Percentiles rank a stretch among this genome's conserved stretches.
Conservation (phyloP, 1,140 invertebrate genomes). For the Periplaneta americana region DNA sequence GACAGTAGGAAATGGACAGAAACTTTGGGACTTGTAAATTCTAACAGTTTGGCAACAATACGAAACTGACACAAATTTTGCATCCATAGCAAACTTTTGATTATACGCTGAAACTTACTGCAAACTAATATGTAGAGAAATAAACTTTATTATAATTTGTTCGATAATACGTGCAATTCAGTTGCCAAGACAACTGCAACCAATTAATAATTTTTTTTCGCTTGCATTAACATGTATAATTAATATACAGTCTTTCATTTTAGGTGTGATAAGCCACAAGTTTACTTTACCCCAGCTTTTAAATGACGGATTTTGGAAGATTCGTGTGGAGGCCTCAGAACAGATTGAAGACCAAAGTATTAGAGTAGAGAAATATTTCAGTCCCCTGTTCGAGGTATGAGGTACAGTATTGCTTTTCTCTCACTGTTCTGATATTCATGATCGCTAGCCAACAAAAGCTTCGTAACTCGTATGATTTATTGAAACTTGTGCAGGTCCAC, state of each 20-base stretch:
- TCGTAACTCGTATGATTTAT: neutral
- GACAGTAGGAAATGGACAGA: too few relatives aligned
- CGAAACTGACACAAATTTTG: too few relatives aligned
- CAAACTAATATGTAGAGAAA: too few relatives aligned
- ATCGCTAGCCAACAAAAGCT: neutral
- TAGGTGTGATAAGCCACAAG: slow-evolving; percentile 36
- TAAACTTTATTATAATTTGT: too few relatives aligned
- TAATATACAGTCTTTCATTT: neutral
- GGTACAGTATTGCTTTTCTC: neutral
- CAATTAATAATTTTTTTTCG: too few relatives aligned
- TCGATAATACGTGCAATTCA: too few relatives aligned
- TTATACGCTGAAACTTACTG: too few relatives aligned
- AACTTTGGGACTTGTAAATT: too few relatives aligned
- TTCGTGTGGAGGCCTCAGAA: slow-evolving; percentile 37
- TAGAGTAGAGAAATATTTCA: slow-evolving; percentile 42
- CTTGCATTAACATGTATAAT: neutral
- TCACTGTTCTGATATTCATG: neutral
- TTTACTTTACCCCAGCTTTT: slow-evolving; percentile 38
- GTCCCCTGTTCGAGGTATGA: slow-evolving; percentile 40
- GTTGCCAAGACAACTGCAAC: too few relatives aligned
- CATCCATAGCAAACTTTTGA: too few relatives aligned
- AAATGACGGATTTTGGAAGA: slow-evolving; percentile 42
- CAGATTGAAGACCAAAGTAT: slow-evolving; percentile 43
- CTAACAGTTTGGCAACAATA: too few relatives aligned
- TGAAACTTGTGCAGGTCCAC: slow-evolving; percentile 20